Evolutionary conservation across 2,888 invertebrate genomes (phyloP).

Genomic region (Andrena bucephala): DNA sequence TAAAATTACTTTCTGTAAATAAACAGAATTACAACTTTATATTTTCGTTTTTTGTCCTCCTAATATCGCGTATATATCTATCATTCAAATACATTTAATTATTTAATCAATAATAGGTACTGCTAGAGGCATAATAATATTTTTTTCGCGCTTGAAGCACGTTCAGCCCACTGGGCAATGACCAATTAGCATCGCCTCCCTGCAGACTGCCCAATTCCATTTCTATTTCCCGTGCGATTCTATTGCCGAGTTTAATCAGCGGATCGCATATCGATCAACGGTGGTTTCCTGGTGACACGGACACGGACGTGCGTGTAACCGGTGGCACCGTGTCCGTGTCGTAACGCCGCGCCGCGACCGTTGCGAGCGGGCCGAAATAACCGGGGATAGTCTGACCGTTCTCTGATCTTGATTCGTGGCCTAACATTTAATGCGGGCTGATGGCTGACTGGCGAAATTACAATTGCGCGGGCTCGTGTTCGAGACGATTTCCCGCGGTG

Average conservation of each 20-base stretch:
- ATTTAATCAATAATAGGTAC: too few species aligned
- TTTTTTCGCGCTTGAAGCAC: too few species aligned
- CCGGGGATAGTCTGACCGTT: slow-evolving; percentile 32
- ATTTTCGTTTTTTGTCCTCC: too few species aligned
- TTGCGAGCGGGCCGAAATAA: slow-evolving; percentile 54
- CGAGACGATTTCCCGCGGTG: slow-evolving; percentile 34
- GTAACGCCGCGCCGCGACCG: slow-evolving; percentile 44
- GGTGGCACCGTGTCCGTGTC: slow-evolving; percentile 1
- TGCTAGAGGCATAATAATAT: too few species aligned
- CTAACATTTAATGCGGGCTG: slow-evolving; percentile 37
- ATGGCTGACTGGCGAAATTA: slow-evolving; percentile 31
- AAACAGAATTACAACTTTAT: too few species aligned
- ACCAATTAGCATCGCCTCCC: not conserved
- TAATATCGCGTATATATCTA: too few species aligned
- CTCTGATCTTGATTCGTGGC: slow-evolving; percentile 34
- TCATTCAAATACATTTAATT: too few species aligned
- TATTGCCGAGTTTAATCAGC: slow-evolving; percentile 4
- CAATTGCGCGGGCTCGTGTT: slow-evolving; percentile 38
- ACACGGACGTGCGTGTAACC: not conserved
- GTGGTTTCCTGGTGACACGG: not conserved
- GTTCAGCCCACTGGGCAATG: too few species aligned
- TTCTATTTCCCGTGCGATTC: too few species aligned
- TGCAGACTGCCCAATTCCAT: not conserved
- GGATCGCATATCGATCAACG: slow-evolving; percentile 26
- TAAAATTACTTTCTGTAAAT: too few species aligned